Base-by-base conservation (phyloP, 2,888 invertebrate species). In the Microplitis deprimator region DNA sequence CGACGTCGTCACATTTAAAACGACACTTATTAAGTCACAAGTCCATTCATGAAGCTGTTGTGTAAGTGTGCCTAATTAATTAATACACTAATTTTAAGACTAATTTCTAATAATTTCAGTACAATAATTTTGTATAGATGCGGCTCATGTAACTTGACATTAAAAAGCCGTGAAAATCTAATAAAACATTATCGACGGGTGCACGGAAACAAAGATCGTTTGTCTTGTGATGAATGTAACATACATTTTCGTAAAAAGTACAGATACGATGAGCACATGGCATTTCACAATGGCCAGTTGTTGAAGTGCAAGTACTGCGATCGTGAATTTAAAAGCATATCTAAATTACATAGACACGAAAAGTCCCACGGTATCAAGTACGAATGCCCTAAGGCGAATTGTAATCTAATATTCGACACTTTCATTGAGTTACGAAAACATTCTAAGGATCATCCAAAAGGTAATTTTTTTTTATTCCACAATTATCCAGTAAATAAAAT, bases 1-100 rank as follows among this genome's bases (percentile, higher is more conserved):
- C 92, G 1, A 93, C 91, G 82, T 90, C 92, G 76, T 92, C 92
- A 8, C 93, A 94, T 84, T 87, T 94, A 71, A 92, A 92, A 84
- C 91, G 94, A 0, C 94, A 94, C 82, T 83, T 91, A 68, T 90
- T 91, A 68, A 91, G 93, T 83, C 93, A 92, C 82, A 10, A 17
- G 8, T 38, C 74, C 10, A 64, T 76, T 5, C 81, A 83, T 61
- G 82, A 81, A 67, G 69, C 67, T 16, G 84, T 82, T 40, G 73
- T 80, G 89, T 87, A 79, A 83, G 84, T 81, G 68, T 39, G 29
- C 29, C 6, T 50, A 29, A 13, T 50, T 50, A 50, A 10, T 6
- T 50, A 50, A n/a, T 73, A 5, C 62, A 61, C 3, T n/a, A 16
- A 70, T 16, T n/a, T 60, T 61, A 29, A 76, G 62, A 61, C 4